Base-by-base conservation (phyloP, 2,888 invertebrate genomes). In the Congeria kusceri region DNA sequence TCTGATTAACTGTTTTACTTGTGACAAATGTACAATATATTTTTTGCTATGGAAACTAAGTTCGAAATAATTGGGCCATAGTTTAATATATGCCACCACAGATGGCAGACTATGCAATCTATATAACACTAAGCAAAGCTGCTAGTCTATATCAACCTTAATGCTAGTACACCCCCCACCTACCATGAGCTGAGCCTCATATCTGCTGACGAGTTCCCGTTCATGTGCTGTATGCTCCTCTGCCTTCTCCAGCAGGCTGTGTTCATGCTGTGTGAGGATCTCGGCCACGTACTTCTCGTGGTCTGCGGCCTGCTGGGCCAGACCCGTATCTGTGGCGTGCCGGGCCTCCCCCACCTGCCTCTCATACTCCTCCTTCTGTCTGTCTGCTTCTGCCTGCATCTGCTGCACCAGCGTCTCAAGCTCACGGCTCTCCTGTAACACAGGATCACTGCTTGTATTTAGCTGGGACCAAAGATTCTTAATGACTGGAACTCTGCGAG, bases 201-300 rank as follows among this genome's bases (percentile, higher is more conserved):
- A 87, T 77, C 84, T 84, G 3, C 80, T 47, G 0, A 77, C 83
- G 18, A 88, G 57, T 7, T 87, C 87, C 28, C 89, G 87, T 7
- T 90, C 70, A 73, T 89, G 84, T 3, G 84, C 79, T 3, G 80
- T 76, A 70, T 89, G 87, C 32, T 80, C 83, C 32, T 88, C 86
- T 23, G 78, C 62, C 57, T 89, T 85, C 64, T 88, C 83, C 39
- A 87, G 80, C 49, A 83, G 62, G 64, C 73, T 83, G 57, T 79
- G 68, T 49, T 94, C 69, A 96, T 96, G 94, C 96, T 96, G 91
- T 96, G 96, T 72, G 9, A 84, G 63, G n/a, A 85, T 65, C 57
- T 76, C 80, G 95, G 95, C 94, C 85, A 83, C 83, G 53, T 83
- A 83, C 53, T 68, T 39, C 70, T 95, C 94, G 87, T 95, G 94